Percentiles rank a stretch among this genome's conserved stretches.
These are phyloP conservation scores for Pelagia noctiluca DNA, from an alignment of 30 jellyfish, hydroid and myxozoan genomes.

Conservation along the genomic window DNA sequence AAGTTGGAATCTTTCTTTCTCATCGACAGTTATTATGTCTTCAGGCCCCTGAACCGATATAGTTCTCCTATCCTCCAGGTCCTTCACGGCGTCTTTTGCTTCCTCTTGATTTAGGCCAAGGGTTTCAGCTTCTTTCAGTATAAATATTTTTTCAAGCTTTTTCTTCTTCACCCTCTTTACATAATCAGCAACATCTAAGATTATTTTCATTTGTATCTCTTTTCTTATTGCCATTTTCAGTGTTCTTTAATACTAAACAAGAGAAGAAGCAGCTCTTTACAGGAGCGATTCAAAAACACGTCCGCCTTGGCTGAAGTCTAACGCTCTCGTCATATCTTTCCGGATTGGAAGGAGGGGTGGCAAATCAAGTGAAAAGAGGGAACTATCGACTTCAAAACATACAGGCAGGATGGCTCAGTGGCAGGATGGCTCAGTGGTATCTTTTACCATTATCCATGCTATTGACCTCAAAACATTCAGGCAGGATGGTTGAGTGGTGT, in stretches of 20 bases:
- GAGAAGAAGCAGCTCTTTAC: neutral
- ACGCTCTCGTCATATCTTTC: no score
- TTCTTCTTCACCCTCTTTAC: neutral
- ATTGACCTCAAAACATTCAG: no score
- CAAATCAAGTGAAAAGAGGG: no score
- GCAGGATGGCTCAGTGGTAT: no score
- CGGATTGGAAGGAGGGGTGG: no score
- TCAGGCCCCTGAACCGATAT: neutral
- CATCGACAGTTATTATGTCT: neutral
- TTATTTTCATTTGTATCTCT: neutral
- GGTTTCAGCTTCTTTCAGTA: neutral
- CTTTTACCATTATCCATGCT: no score
- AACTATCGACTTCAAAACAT: no score
- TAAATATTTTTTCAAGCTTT: neutral
- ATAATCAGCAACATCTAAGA: neutral
- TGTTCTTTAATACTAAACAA: neutral
- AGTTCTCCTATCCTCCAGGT: neutral
- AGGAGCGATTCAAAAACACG: neutral
- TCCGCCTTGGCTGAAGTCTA: neutral
- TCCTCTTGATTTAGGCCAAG: constrained; percentile 6
- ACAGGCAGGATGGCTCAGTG: no score
- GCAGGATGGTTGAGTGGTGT: no score
- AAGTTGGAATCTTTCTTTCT: neutral
- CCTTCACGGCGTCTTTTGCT: neutral
- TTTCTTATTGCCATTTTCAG: neutral